Base-by-base conservation (phyloP, 2,113 vertebrate genomes). In the Elanus axillaris region DNA sequence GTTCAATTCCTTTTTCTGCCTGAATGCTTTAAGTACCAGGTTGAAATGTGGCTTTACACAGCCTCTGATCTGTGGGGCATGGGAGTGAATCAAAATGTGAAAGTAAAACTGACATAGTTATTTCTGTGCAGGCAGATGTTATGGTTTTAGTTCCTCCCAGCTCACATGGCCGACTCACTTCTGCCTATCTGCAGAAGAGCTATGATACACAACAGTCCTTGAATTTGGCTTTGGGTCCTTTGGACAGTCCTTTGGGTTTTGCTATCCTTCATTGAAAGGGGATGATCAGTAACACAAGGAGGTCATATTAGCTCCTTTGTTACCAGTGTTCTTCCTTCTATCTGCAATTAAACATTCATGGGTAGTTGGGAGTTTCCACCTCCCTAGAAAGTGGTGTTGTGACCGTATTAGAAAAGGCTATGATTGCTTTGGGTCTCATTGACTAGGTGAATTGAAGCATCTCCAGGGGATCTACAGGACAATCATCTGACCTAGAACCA, bases 201-300 rank as follows among this genome's bases (percentile, higher is more conserved):
- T n/a, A 4, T 0, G 0, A 42, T 75, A 10, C 13, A 27, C 5
- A 3, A 31, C 13, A 29, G 42, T 34, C 64, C 31, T 42, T 76
- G 29, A 40, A n/a, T 91, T 64, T 91, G 43, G 48, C 75, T 76
- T 79, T 50, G 38, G 6, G 6, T 64, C 36, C 26, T 76, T 64
- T 52, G 42, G 25, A 15, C 13, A 31, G 16, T 40, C 43, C 38
- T n/a, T 72, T 80, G 58, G 25, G 21, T 25, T 90, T 94, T 77
- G 47, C 45, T 53, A 0, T 56, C 13, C 16, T 80, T 69, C 32
- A 21, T 1, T 58, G 63, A 42, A 73, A 18, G 12, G 20, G 16
- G 4, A 27, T 53, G 32, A 42, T 79, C 36, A 43, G 38, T 69
- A 60, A 40, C 4, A 7, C 31, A 60, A 40, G 42, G 38, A 89